Percentiles rank a stretch among this genome's conserved stretches.
These are phyloP conservation scores for Reticulitermes speratus DNA, from an alignment of 1,140 invertebrate genomes.

Conservation along the genomic window DNA sequence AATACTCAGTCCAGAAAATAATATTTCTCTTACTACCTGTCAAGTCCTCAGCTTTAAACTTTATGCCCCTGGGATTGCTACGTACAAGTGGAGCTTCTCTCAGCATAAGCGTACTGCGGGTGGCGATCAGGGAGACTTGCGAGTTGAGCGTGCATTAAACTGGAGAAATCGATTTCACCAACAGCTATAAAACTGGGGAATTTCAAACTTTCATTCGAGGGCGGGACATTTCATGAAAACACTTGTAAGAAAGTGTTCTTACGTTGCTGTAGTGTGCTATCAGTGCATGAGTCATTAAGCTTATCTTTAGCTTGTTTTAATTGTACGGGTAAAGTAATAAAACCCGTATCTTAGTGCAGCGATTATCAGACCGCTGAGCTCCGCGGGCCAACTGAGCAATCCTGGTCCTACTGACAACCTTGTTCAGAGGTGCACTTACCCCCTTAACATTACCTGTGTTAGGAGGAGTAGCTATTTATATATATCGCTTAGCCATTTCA, in stretches of 20 bases:
- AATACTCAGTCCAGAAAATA: neutral
- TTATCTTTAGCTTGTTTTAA: neutral
- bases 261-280: neutral
- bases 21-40: slow-evolving; percentile 9
- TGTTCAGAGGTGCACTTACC: too few relatives aligned
- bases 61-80: neutral
- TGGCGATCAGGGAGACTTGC: neutral
- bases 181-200: neutral
- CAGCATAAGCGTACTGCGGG: neutral
- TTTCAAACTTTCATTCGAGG: neutral
- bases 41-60: slow-evolving; percentile 2
- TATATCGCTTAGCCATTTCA: too few relatives aligned
- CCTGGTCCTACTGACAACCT: too few relatives aligned
- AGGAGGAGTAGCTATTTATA: too few relatives aligned
- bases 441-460: too few relatives aligned
- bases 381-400: too few relatives aligned
- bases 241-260: neutral
- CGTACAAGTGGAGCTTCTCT: neutral
- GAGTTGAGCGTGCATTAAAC: neutral
- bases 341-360: too few relatives aligned
- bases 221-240: neutral
- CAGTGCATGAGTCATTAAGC: neutral
- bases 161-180: neutral
- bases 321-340: neutral
- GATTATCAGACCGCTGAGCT: too few relatives aligned